Evolutionary conservation across 2,113 vertebrate genomes (phyloP), one percentile per base, ranked within the genome.

Genomic region (Odocoileus hemionus): DNA sequence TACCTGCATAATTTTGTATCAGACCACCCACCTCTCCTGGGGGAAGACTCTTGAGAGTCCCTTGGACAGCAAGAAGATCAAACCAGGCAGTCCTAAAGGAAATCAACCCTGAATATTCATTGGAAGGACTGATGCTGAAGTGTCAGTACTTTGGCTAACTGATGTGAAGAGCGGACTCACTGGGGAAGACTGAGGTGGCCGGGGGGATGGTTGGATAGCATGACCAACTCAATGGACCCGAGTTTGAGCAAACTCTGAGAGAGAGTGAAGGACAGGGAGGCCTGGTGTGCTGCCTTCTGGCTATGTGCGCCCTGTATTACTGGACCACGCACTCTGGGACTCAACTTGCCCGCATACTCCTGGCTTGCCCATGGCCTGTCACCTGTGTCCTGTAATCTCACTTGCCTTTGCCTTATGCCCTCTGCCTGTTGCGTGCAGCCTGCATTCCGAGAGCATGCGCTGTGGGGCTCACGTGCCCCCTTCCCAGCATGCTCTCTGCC

Each of bases 251-350:
- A 70, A 23, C 64, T 67, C 17, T 23, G 8, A 58, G 25, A 58
- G 57, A 70, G 5, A 39, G 67, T 12, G 67, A 70, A 70, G n/a
- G 10, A 70, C 67, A 70, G 67, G 67, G 67, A 70, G 19, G 19
- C n/a, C n/a, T 70, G 67, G n/a, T 5, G 17, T 70, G 67, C 67
- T 39, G 67, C 67, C 17, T 50, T 50, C 47, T 50, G 47, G 12
- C 64, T 70, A 5, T 6, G 64, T 74, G 36, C 12, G 36, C 21
- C 12, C 36, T 76, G 70, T 76, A 13, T 43, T 43, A 25, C 11
- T 1, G 1, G 70, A 76, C 36, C 36, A 14, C 3, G 1, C 0
- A 1, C 6, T 26, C 70, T 43, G 12, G 12, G 36, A 36, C 70
- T 43, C 70, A 43, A 23, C 36, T 76, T 76, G 70, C 23, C 70